Evolutionary conservation across 2,113 vertebrate species (phyloP).

Genomic region (Colius striatus): DNA sequence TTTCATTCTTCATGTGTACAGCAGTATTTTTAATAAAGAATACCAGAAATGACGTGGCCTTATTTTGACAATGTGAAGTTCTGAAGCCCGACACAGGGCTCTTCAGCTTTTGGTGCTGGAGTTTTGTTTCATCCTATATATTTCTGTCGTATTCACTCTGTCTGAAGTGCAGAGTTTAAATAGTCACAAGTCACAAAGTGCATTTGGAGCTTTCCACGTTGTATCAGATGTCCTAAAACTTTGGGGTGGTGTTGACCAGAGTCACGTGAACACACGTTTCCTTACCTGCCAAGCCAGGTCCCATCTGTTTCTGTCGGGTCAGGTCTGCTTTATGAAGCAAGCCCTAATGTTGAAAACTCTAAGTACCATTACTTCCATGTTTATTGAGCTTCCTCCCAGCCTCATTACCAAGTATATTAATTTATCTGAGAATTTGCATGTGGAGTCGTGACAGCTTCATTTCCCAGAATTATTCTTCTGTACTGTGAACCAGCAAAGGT

Average conservation of each 20-base stretch:
- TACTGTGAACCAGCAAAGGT: neutral
- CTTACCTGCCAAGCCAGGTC: neutral
- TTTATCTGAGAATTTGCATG: neutral
- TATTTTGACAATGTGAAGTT: conserved; percentile 34
- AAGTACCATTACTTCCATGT: neutral
- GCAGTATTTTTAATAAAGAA: conserved; percentile 99
- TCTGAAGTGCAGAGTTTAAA: neutral
- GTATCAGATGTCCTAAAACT: neutral
- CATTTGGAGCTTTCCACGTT: neutral
- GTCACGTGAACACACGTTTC: neutral
- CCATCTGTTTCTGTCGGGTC: neutral
- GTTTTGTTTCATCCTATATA: neutral
- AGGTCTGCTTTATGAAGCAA: neutral
- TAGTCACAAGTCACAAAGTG: neutral
- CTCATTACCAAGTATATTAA: neutral
- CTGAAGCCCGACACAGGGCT: neutral
- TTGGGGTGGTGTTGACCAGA: neutral
- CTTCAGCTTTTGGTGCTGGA: neutral
- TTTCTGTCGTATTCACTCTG: neutral
- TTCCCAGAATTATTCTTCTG: neutral
- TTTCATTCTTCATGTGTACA: conserved; percentile 97
- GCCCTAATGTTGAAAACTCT: neutral
- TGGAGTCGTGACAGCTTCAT: neutral
- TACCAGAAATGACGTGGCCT: conserved; percentile 82
- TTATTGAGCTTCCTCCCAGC: neutral